Evolutionary conservation across 2,113 vertebrate species (phyloP).

Genomic region (Psittacula cyanocephala): DNA sequence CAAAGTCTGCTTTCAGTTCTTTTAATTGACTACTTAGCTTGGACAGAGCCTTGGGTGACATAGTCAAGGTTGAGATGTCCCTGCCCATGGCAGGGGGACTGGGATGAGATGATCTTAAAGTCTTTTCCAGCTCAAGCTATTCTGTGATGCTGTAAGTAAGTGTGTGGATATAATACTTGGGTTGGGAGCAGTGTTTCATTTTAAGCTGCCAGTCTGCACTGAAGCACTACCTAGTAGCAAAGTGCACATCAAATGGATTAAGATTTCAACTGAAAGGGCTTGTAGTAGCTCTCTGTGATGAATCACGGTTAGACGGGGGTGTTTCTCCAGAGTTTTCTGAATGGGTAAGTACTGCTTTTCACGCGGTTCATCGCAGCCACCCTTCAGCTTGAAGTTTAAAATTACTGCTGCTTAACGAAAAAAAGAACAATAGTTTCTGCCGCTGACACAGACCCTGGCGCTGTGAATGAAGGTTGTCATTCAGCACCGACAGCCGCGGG

Average conservation of each 20-base stretch:
- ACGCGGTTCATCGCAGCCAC: not conserved
- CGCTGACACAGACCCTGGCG: not conserved
- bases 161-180: fast-evolving
- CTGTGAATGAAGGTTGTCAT: not conserved
- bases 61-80: not conserved
- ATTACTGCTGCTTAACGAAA: not conserved
- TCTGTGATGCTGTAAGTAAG: not conserved
- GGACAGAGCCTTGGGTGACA: not conserved
- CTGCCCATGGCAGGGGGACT: not conserved
- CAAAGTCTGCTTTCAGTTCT: not conserved
- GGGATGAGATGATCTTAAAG: not conserved
- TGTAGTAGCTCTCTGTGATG: not conserved
- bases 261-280: not conserved
- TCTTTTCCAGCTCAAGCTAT: not conserved
- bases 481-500: too few relatives aligned
- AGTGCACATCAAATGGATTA: not conserved
- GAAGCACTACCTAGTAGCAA: not conserved
- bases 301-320: not conserved
- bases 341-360: not conserved
- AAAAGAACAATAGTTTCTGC: not conserved
- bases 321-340: not conserved
- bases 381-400: not conserved
- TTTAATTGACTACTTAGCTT: not conserved
- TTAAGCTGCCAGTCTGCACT: not conserved
- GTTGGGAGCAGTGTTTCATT: not conserved